phyloP scores from a whole-genome alignment of 2,113 vertebrate genomes.

The Mandrillus leucophaeus region DNA sequence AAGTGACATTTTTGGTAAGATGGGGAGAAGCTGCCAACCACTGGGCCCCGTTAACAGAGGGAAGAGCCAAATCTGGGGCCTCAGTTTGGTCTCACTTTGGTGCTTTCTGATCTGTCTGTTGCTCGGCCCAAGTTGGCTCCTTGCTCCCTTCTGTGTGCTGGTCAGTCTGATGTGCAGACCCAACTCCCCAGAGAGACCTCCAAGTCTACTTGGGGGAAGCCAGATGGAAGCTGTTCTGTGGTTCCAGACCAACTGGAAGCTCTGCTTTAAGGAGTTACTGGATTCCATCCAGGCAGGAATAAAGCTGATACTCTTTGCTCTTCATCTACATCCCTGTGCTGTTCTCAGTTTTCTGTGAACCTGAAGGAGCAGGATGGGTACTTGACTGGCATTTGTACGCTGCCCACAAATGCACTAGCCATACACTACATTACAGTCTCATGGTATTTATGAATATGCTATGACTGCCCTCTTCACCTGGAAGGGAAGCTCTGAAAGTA shows the following conservation, averaged over 20 bases:
- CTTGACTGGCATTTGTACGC: not conserved
- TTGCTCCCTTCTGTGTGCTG: not conserved
- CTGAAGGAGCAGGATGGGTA: not conserved
- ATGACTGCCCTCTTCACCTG: not conserved
- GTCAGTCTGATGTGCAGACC: not conserved
- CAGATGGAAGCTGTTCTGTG: not conserved
- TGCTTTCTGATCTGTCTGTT: not conserved
- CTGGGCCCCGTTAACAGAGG: accelerated
- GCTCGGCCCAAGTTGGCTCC: not conserved
- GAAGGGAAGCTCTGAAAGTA: not conserved
- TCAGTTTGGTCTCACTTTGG: not conserved
- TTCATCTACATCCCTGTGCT: not conserved
- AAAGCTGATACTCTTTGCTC: not conserved
- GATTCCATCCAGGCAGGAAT: not conserved
- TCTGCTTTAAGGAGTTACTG: not conserved
- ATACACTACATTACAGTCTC: not conserved
- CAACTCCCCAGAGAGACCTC: no score
- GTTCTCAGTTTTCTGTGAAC: not conserved
- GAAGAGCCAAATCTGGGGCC: not conserved
- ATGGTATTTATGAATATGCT: not conserved
- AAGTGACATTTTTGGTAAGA: not conserved
- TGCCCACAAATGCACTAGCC: not conserved
- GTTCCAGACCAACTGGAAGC: not conserved
- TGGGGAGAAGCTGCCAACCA: not conserved
- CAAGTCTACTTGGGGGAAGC: not conserved